Conservation (phyloP, 2,888 invertebrate species). For the Amphimallon solstitiale region DNA sequence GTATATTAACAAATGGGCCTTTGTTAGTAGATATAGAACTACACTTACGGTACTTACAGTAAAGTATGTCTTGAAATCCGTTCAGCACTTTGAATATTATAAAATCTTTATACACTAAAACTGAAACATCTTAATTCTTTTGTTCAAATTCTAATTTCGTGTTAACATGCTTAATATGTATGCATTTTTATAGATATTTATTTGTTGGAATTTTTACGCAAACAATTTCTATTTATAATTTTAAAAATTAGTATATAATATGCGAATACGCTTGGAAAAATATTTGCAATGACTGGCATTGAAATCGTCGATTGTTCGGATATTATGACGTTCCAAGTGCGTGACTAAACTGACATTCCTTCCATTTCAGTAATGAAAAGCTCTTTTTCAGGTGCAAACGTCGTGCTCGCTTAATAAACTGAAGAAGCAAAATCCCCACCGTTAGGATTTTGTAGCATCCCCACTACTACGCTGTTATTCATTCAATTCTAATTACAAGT, state of each 20-base stretch:
- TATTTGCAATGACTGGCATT: neutral
- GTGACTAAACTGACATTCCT: constrained; percentile 1
- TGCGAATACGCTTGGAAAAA: neutral
- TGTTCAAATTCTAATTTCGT: no score
- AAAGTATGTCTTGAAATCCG: constrained; percentile 19
- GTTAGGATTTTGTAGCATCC: constrained; percentile 27
- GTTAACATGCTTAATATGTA: no score
- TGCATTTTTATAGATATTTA: no score
- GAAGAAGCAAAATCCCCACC: constrained; percentile 30
- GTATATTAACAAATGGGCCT: no score
- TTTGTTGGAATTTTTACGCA: no score
- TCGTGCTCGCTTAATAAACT: constrained; percentile 28
- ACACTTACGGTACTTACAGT: constrained; percentile 13
- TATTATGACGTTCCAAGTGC: neutral
- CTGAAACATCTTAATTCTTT: neutral
- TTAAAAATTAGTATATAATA: neutral
- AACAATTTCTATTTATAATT: neutral
- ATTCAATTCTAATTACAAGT: constrained; percentile 32
- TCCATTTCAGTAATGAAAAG: constrained; percentile 20
- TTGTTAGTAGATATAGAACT: no score
- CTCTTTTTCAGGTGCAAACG: constrained; percentile 32
- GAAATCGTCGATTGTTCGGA: neutral
- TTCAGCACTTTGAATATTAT: neutral
- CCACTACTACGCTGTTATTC: constrained; percentile 26
- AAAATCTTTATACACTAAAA: no score